These are phyloP conservation scores for Hymenopus coronatus DNA, from an alignment of 2,888 invertebrate genomes.

Conservation along the genomic window DNA sequence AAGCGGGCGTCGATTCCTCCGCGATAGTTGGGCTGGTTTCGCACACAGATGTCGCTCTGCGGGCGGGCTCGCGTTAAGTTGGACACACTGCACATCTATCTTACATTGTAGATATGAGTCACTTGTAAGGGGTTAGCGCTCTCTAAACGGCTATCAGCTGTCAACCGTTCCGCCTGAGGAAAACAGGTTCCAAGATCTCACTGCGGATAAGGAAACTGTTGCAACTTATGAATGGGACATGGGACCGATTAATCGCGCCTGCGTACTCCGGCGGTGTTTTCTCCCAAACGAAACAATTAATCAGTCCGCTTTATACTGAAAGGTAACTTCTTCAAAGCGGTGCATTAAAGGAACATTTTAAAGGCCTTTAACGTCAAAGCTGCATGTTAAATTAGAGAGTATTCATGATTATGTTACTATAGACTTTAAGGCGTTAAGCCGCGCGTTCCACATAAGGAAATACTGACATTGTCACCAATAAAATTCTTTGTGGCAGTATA, in stretches of 20 bases:
- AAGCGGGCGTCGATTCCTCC: neutral
- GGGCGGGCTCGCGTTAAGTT: neutral
- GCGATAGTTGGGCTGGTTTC: neutral
- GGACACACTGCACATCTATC: neutral
- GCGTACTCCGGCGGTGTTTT: neutral
- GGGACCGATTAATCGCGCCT: neutral
- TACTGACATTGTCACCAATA: no score
- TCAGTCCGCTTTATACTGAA: neutral
- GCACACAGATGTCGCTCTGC: neutral
- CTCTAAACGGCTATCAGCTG: neutral
- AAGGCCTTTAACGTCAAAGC: neutral
- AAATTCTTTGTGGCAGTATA: no score
- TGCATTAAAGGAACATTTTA: neutral
- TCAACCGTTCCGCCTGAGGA: neutral
- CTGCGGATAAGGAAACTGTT: neutral
- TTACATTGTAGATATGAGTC: neutral
- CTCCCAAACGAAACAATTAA: neutral
- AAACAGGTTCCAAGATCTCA: neutral
- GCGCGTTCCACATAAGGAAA: no score
- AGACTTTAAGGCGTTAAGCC: no score
- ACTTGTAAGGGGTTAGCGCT: neutral
- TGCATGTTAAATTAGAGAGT: neutral
- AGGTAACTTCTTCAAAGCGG: neutral
- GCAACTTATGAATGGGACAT: neutral
- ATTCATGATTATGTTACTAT: neutral